Percentiles rank a stretch among this genome's conserved stretches.
phyloP scores from a whole-genome alignment of 1,140 invertebrate genomes.

The Drosophila navojoa region DNA sequence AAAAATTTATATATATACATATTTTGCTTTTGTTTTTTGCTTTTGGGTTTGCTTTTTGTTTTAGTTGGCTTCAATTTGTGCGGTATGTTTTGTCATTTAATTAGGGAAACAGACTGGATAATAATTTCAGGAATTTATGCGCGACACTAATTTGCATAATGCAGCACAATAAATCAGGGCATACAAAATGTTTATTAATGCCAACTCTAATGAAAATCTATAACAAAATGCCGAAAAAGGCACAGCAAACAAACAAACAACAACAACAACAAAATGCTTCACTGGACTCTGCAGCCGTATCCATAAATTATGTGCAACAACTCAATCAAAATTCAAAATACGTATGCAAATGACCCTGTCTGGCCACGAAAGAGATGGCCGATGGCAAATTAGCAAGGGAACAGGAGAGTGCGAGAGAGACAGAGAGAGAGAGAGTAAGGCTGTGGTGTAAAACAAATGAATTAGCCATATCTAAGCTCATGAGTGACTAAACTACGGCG shows the following conservation, averaged over 20 bases:
- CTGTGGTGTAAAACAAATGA: slow-evolving; percentile 52
- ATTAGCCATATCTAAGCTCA: slow-evolving; percentile 65
- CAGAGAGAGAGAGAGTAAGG: not conserved
- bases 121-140: slow-evolving; percentile 73
- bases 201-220: slow-evolving; percentile 44
- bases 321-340: slow-evolving; percentile 78
- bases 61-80: slow-evolving; percentile 33
- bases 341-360: slow-evolving; percentile 35
- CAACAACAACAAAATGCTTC: slow-evolving; percentile 21
- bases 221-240: slow-evolving; percentile 46
- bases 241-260: not conserved
- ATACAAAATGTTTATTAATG: slow-evolving; percentile 74
- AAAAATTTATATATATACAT: not conserved
- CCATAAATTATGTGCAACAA: slow-evolving; percentile 69
- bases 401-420: not conserved
- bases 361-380: slow-evolving; percentile 6
- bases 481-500: slow-evolving; percentile 62
- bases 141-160: slow-evolving; percentile 72
- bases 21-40: slow-evolving; percentile 11
- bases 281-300: slow-evolving; percentile 15
- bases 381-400: slow-evolving; percentile 6
- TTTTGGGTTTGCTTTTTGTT: slow-evolving; percentile 19
- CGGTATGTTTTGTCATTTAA: slow-evolving; percentile 60
- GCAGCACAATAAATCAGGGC: slow-evolving; percentile 72
- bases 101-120: slow-evolving; percentile 66